Evolutionary conservation across 2,113 vertebrate species (phyloP).

Genomic region (Prietella phreatophila): DNA sequence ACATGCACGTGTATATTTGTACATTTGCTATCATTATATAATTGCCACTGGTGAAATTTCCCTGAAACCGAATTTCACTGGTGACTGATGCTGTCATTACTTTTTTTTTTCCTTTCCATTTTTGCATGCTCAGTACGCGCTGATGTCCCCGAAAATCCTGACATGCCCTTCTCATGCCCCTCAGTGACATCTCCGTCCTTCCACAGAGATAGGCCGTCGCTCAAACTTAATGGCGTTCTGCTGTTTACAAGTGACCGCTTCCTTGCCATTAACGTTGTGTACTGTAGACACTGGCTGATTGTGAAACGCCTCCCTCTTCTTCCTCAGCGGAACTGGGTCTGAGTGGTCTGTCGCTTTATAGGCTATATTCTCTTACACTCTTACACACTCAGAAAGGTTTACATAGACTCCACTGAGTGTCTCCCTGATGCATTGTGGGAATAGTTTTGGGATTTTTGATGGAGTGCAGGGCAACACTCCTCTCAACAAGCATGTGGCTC

Average conservation of each 20-base stretch:
- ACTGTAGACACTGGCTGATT: slow-evolving; percentile 42
- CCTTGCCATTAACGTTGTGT: slow-evolving; percentile 46
- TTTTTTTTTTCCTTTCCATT: background rate
- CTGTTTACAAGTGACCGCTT: slow-evolving; percentile 55
- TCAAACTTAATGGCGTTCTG: slow-evolving; percentile 52
- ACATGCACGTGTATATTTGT: background rate
- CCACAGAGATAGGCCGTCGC: background rate
- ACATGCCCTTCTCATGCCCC: slow-evolving; percentile 24
- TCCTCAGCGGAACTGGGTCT: slow-evolving; percentile 20
- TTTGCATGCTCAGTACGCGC: background rate
- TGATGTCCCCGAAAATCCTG: slow-evolving; percentile 10
- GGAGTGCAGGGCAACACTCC: slow-evolving; percentile 14
- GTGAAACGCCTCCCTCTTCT: slow-evolving; percentile 23
- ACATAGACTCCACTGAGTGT: slow-evolving; percentile 44
- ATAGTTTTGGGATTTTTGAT: slow-evolving; percentile 46
- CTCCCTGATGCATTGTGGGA: slow-evolving; percentile 50
- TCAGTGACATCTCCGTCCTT: slow-evolving; percentile 25
- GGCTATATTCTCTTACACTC: slow-evolving; percentile 50
- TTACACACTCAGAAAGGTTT: slow-evolving; percentile 49
- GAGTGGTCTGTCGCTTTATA: slow-evolving; percentile 50
- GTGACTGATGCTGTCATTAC: background rate
- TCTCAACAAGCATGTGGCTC: background rate
- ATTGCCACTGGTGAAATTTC: background rate
- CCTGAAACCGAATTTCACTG: background rate
- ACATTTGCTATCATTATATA: background rate